These are phyloP conservation scores for Nipponia nippon DNA, from an alignment of 2,113 vertebrate species.

Conservation along the genomic window DNA sequence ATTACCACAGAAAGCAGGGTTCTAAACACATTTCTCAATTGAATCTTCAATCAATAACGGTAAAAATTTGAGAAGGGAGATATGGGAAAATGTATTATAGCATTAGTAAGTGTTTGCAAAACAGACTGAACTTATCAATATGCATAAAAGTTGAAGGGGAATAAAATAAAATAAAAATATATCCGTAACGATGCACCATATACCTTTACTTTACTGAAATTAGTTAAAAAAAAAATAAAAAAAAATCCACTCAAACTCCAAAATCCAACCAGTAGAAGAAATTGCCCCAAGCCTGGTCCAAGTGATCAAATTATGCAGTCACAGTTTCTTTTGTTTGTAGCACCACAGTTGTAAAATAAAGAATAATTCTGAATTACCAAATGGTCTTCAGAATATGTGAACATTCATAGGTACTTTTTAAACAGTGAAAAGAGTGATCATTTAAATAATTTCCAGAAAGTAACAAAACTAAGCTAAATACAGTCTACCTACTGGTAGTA, in stretches of 20 bases:
- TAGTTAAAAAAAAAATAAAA: not conserved
- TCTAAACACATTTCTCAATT: conserved; percentile 83
- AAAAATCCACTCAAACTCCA: not conserved
- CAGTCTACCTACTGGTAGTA: not conserved
- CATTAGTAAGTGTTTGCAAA: conserved; percentile 74
- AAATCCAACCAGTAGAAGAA: not conserved
- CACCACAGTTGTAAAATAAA: not conserved
- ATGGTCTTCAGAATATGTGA: not conserved
- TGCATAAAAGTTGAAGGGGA: conserved; percentile 49
- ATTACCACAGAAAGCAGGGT: conserved; percentile 80
- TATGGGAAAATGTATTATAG: conserved; percentile 71
- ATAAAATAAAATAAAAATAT: not conserved
- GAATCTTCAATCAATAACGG: conserved; percentile 81
- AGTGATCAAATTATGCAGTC: not conserved
- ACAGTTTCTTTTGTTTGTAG: not conserved
- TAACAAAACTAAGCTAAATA: not conserved
- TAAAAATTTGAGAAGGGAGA: conserved; percentile 73
- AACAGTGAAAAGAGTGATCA: not conserved
- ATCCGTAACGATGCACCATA: not conserved
- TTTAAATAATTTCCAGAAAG: not conserved
- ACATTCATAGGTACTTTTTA: not conserved
- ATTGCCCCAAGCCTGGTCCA: not conserved
- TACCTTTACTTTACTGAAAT: not conserved
- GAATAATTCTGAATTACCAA: not conserved
- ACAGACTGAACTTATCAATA: conserved; percentile 66